Base-by-base conservation (phyloP, 2,113 vertebrate species). In the Caretta caretta region DNA sequence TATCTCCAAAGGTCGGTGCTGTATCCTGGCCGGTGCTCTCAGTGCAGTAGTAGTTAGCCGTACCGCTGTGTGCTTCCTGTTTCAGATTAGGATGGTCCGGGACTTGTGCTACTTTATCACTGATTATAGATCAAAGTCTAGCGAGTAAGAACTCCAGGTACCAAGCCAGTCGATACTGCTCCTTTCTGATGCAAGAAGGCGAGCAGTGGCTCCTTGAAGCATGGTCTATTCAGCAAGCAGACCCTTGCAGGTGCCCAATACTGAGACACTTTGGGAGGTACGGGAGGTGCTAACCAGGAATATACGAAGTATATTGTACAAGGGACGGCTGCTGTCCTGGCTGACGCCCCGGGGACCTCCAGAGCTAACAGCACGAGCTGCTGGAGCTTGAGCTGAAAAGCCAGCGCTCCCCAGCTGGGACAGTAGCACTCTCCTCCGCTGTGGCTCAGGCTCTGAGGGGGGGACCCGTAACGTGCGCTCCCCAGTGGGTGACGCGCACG, bases 71-170 rank as follows among this genome's bases (percentile, higher is more conserved):
- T 53, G 80, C 16, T 35, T 38, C 5, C 65, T 27, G 20, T 4
- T 46, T 76, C 80, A 27, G 11, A 25, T 12, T 38, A 54, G 81
- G 25, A 56, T 17, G 38, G 29, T 51, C 84, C 35, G 5, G 25
- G 12, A 38, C 65, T 42, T 84, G 53, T 27, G 16, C 35, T 72
- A 20, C 35, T 80, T 80, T 75, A n/a, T 78, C 38, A 16, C 42
- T 57, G 14, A 22, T 80, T 0, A 0, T 20, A 56, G 81, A 80
- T 38, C 19, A 62, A 31, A 59, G n/a, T 0, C 2, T 17, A 46
- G 6, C 1, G 1, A 48, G 49, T 62, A 16, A 38, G 65, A n/a
- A 2, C 0, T 0, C 27, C 46, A 48, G 17, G 81, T 29, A 16
- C 57, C 27, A 27, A 27, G 4, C 10, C 42, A 38, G 49, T 72